Evolutionary conservation across 2,888 invertebrate species (phyloP), one percentile per base, ranked within the genome.

Genomic region (Apotomis capreana): DNA sequence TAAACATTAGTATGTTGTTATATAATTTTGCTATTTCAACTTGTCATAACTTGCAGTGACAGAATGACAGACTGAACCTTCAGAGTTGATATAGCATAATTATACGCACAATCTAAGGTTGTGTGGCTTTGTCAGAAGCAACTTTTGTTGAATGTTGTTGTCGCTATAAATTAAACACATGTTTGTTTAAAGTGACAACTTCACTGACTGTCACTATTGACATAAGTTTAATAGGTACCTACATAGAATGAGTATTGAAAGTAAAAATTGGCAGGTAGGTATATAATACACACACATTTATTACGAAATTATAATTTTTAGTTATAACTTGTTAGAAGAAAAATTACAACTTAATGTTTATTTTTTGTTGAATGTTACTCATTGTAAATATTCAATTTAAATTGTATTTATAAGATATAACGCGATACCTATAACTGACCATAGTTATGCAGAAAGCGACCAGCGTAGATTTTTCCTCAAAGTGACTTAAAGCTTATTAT

Each of bases 21-120:
- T 69, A 57, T 58, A 70, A 70, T 64, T 70, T 64, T n/a, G 59
- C 63, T 58, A 51, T 70, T 64, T 44, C 59, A 69, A 52, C 69
- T 64, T 58, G 52, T 70, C 64, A 63, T 51, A 46, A 58, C 12
- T 63, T 51, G 37, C 57, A 58, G 26, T 59, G 59, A 64, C 70
- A 70, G 60, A 68, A 52, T 70, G 70, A 64, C 64, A 59, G 12
- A 37, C 51, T 6, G n/a, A 52, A 54, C 64, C 70, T 64, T 70
- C 70, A 44, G 49, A 36, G 44, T 60, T 65, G 44, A 26, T 63
- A 58, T n/a, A 58, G n/a, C 51, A 63, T 69, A 64, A 70, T 70
- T 70, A 70, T 49, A 40, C 49, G 46, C 37, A 58, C 26, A 63
- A 52, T 54, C 37, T 52, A 37, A 51, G 51, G 8, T 15, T 51